Percentiles rank a stretch among this genome's conserved stretches.
phyloP scores from a whole-genome alignment of 2,797 vertebrate genomes.

The Phrynocephalus guinanensis region DNA sequence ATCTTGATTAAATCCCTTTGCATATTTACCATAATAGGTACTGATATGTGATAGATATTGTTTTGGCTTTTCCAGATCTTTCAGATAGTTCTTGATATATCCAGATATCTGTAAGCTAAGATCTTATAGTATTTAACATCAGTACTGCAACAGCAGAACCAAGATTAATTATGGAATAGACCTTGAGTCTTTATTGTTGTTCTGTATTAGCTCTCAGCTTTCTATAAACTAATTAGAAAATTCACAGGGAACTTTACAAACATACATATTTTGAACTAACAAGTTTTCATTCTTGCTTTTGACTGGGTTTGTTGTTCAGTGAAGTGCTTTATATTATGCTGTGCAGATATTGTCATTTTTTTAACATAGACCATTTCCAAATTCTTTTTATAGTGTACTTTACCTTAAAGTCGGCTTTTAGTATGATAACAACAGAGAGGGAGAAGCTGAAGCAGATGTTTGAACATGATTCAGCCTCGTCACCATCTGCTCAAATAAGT shows the following conservation, averaged over 20 bases:
- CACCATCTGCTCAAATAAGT: conserved; percentile 88
- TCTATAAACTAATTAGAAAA: neutral
- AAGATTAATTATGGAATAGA: too few species aligned
- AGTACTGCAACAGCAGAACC: neutral
- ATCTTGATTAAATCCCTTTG: too few species aligned
- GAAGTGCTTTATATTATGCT: conserved; percentile 23
- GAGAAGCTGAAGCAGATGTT: conserved; percentile 89
- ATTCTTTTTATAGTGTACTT: conserved; percentile 85
- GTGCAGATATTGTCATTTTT: conserved; percentile 4
- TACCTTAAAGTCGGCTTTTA: conserved; percentile 90
- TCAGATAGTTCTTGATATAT: neutral
- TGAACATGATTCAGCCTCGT: conserved; percentile 84
- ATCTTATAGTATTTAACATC: neutral
- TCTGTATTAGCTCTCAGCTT: neutral
- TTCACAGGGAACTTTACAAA: neutral
- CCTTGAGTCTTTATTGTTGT: neutral
- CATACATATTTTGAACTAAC: neutral
- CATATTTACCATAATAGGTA: too few species aligned
- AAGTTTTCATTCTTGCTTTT: neutral
- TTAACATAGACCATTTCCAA: conserved; percentile 60
- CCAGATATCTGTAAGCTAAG: neutral
- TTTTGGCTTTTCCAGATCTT: neutral
- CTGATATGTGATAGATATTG: neutral
- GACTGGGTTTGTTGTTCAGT: neutral
- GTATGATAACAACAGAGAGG: conserved; percentile 86